Percentiles rank a stretch among this genome's conserved stretches.
phyloP scores from a whole-genome alignment of 2,888 invertebrate species.

The Drosophila borealis region DNA sequence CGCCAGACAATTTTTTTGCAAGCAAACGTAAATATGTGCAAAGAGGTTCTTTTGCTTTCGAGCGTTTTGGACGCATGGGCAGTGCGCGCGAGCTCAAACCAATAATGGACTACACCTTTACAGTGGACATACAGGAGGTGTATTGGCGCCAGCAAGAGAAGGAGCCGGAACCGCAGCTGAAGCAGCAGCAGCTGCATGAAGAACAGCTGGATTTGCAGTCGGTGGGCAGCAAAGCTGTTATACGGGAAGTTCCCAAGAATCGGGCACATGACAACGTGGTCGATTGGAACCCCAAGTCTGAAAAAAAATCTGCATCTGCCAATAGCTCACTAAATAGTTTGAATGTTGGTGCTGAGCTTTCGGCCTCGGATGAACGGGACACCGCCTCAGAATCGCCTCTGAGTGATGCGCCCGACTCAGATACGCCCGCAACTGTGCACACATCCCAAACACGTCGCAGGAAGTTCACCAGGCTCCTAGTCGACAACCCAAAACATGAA shows the following conservation, averaged over 20 bases:
- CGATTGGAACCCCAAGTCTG: slow-evolving; percentile 3
- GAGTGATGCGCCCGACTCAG: slow-evolving; percentile 11
- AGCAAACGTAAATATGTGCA: slow-evolving; percentile 32
- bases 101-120: slow-evolving; percentile 74
- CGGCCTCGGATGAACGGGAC: slow-evolving; percentile 44
- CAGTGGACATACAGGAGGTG: slow-evolving; percentile 61
- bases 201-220: slow-evolving; percentile 25
- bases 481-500: not conserved
- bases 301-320: slow-evolving; percentile 1
- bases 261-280: slow-evolving; percentile 6
- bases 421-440: not conserved
- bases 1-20: slow-evolving; percentile 64
- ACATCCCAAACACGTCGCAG: slow-evolving; percentile 14
- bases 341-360: slow-evolving; percentile 58
- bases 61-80: slow-evolving; percentile 53
- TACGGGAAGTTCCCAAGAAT: slow-evolving; percentile 34
- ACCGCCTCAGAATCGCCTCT: not conserved
- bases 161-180: not conserved
- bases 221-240: slow-evolving; percentile 27
- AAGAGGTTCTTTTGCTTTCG: slow-evolving; percentile 66
- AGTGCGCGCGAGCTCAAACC: slow-evolving; percentile 66
- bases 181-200: not conserved
- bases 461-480: slow-evolving; percentile 42
- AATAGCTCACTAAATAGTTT: slow-evolving; percentile 40
- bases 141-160: slow-evolving; percentile 38